Conservation (phyloP, 1,140 invertebrate species). For the Riptortus pedestris region DNA sequence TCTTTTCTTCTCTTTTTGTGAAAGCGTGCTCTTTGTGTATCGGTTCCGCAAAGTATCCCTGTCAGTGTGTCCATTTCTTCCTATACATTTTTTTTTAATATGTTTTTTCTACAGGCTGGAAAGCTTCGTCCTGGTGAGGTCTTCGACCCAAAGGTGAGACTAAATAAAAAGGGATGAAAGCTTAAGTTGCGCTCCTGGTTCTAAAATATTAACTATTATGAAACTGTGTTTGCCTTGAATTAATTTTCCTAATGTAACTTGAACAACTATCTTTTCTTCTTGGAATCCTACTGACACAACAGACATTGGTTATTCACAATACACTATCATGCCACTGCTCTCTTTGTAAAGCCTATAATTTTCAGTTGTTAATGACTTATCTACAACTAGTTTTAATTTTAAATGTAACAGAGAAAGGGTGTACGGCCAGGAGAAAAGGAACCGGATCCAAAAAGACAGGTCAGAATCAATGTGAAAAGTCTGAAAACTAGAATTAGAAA, state of each 20-base stretch:
- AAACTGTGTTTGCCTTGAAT: conserved; percentile 21
- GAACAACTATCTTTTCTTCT: neutral
- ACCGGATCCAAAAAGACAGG: conserved; percentile 43
- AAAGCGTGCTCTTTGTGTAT: conserved; percentile 1
- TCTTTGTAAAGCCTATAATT: conserved; percentile 4
- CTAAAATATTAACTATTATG: conserved; percentile 20
- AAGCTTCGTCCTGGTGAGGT: conserved; percentile 69
- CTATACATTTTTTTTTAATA: conserved; percentile 22
- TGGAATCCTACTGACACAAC: conserved; percentile 4
- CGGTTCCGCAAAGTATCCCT: conserved; percentile 23
- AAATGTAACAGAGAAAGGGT: conserved; percentile 38
- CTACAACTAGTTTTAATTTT: conserved; percentile 23
- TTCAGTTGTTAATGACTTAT: neutral
- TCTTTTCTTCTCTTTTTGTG: neutral
- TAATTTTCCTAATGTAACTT: conserved; percentile 26
- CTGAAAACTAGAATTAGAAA: conserved; percentile 10
- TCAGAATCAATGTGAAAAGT: conserved; percentile 31
- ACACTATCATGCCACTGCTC: conserved; percentile 17
- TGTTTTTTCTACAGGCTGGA: conserved; percentile 48
- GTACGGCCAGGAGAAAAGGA: conserved; percentile 41
- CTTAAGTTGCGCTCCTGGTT: conserved; percentile 25
- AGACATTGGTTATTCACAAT: conserved; percentile 7
- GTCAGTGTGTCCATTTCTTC: conserved; percentile 21
- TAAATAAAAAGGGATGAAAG: conserved; percentile 14
- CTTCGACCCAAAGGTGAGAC: conserved; percentile 62